Conservation (phyloP, 1,140 invertebrate genomes). For the Druon quercuslanigerum region DNA sequence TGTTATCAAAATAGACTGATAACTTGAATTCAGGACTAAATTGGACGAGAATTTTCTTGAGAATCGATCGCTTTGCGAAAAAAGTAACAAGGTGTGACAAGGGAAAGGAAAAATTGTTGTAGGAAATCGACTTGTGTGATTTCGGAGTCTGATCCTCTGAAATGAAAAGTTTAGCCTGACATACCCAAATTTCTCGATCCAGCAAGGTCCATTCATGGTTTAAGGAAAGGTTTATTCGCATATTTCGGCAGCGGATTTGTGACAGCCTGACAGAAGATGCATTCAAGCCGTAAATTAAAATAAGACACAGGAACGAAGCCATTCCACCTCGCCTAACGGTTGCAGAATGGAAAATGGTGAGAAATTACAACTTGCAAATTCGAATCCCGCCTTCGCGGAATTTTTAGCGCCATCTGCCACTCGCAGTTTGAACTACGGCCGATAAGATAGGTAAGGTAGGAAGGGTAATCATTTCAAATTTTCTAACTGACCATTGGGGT, state of each 20-base stretch:
- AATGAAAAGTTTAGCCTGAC: slow-evolving; percentile 34
- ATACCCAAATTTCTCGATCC: slow-evolving; percentile 61
- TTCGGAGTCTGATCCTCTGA: not conserved
- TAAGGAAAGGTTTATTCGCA: slow-evolving; percentile 51
- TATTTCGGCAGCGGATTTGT: not conserved
- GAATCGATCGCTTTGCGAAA: slow-evolving; percentile 3
- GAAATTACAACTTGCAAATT: too few relatives aligned
- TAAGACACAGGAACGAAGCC: not conserved
- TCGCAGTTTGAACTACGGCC: not conserved
- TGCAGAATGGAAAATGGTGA: not conserved
- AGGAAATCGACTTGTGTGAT: not conserved
- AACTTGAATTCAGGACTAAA: not conserved
- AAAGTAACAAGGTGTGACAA: too few relatives aligned
- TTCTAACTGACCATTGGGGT: too few relatives aligned
- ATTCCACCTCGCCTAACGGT: not conserved
- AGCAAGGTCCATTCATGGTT: slow-evolving; percentile 60
- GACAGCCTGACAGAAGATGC: not conserved
- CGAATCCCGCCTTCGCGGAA: not conserved
- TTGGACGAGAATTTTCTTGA: slow-evolving; percentile 22
- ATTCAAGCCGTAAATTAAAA: slow-evolving; percentile 2
- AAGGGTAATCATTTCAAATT: too few relatives aligned
- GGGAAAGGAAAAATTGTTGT: too few relatives aligned
- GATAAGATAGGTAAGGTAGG: too few relatives aligned
- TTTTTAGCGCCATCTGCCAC: not conserved
- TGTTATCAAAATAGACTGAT: not conserved